Percentiles rank a stretch among this genome's conserved stretches.
Conservation (phyloP, 2,113 vertebrate species). For the Nestor notabilis region DNA sequence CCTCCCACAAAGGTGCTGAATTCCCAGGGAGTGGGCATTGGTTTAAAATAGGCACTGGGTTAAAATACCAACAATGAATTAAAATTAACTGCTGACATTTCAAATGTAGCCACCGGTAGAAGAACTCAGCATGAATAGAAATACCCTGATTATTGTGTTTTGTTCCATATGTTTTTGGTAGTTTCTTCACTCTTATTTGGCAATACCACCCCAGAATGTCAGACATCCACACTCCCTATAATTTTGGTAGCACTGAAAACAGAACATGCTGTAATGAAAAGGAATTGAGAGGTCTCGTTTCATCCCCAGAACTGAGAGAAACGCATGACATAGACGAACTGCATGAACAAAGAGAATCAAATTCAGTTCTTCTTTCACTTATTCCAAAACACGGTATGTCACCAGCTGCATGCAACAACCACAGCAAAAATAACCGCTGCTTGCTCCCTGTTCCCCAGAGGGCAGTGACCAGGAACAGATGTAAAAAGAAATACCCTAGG, state of each 20-base stretch:
- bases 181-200: neutral
- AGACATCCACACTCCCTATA: neutral
- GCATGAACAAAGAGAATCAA: neutral
- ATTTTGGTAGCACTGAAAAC: neutral
- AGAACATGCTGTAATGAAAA: neutral
- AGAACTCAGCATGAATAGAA: neutral
- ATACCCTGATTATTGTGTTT: neutral
- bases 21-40: neutral
- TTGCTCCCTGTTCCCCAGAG: neutral
- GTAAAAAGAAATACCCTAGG: neutral
- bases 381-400: slow-evolving; percentile 9
- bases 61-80: neutral
- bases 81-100: neutral
- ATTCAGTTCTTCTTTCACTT: slow-evolving; percentile 23
- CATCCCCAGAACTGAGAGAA: neutral
- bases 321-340: neutral
- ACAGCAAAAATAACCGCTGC: neutral
- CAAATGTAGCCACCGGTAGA: neutral
- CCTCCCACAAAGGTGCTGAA: neutral
- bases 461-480: slow-evolving; percentile 46
- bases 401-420: slow-evolving; percentile 24
- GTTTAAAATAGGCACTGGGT: neutral
- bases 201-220: neutral
- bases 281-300: neutral
- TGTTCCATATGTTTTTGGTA: neutral